Conservation (phyloP, 2,888 invertebrate species). For the Dermolepida albohirtum region DNA sequence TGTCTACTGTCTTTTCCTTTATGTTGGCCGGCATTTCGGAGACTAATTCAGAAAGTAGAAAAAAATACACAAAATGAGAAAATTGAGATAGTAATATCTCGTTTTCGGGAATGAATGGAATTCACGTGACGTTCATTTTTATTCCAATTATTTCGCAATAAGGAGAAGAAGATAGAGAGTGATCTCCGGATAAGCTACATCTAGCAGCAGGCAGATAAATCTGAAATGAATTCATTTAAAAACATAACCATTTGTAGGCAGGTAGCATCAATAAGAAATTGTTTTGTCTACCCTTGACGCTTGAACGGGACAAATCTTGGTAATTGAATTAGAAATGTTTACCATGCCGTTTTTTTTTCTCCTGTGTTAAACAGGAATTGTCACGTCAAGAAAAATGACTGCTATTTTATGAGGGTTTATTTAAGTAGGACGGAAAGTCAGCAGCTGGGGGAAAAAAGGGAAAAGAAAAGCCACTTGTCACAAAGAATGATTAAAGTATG, state of each 20-base stretch:
- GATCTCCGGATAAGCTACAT: not conserved
- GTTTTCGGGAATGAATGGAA: not conserved
- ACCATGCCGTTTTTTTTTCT: not conserved
- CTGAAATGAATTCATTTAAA: slow-evolving; percentile 31
- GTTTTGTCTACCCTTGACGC: not conserved
- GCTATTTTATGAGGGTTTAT: slow-evolving; percentile 4
- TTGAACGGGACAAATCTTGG: not conserved
- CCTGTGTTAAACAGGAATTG: too few relatives aligned
- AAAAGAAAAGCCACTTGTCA: not conserved
- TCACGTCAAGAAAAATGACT: not conserved
- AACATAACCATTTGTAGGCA: slow-evolving; percentile 35
- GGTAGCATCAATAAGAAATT: slow-evolving; percentile 24
- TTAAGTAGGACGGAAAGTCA: not conserved
- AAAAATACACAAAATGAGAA: slow-evolving; percentile 2
- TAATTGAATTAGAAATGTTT: slow-evolving; percentile 21
- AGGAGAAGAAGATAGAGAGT: not conserved
- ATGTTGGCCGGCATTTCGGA: not conserved
- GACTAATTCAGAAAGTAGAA: slow-evolving; percentile 3
- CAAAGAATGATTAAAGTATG: too few relatives aligned
- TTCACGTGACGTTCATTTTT: slow-evolving; percentile 4
- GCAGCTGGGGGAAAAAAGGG: not conserved
- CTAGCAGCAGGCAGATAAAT: slow-evolving; percentile 1
- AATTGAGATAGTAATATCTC: not conserved
- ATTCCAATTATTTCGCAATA: slow-evolving; percentile 7
- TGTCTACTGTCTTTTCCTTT: not conserved